Evolutionary conservation across 2,888 invertebrate species (phyloP).

Genomic region (Slavum lentiscoides): DNA sequence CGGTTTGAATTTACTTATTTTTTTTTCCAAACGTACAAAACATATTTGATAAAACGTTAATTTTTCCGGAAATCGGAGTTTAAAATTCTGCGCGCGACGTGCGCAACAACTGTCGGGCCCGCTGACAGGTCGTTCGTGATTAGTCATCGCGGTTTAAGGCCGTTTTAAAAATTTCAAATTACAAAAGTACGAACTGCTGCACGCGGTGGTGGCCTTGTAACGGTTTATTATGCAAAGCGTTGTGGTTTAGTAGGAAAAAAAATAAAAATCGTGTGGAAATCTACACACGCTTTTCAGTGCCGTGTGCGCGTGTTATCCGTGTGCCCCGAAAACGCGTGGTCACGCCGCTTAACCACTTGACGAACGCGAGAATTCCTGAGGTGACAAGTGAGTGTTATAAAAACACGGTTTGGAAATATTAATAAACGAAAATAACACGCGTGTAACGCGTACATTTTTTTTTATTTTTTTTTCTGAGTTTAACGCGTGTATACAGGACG

Average conservation of each 20-base stretch:
- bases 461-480: too few species aligned
- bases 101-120: not conserved
- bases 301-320: not conserved
- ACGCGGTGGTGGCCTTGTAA: not conserved
- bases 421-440: not conserved
- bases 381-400: conserved; percentile 32
- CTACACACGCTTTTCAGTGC: conserved; percentile 16
- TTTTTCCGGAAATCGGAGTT: conserved; percentile 8
- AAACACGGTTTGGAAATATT: conserved; percentile 12
- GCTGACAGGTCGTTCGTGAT: conserved; percentile 19
- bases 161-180: not conserved
- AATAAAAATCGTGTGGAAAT: conserved; percentile 42
- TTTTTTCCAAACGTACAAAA: too few species aligned
- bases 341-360: conserved; percentile 50
- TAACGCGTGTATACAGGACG: too few species aligned
- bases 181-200: not conserved
- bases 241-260: conserved; percentile 11
- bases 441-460: too few species aligned
- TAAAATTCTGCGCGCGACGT: too few species aligned
- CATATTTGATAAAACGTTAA: too few species aligned
- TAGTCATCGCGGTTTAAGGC: conserved; percentile 23
- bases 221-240: conserved; percentile 27
- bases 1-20: too few species aligned
- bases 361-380: conserved; percentile 38
- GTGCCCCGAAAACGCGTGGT: conserved; percentile 36